Evolutionary conservation across 2,888 invertebrate genomes (phyloP), one percentile per base, ranked within the genome.

Genomic region (Agrotis exclamationis): DNA sequence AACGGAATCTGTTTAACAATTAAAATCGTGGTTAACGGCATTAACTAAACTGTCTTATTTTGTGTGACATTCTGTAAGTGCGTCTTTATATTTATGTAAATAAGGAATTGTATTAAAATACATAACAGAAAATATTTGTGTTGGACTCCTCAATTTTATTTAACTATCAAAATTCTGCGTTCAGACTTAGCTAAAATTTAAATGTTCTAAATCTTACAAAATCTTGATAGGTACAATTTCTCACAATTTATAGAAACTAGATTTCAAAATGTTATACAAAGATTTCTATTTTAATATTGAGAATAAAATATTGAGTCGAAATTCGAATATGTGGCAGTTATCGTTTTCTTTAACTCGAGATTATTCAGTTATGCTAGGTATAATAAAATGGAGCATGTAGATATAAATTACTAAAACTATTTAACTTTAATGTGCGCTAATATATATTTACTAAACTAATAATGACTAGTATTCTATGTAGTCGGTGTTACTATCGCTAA

Each of bases 311-410:
- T 80, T 86, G 84, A 88, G 83, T 92, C 88, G 90, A 93, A 94
- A 93, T 93, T 95, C 93, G 93, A 94, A 87, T 91, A 90, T 86
- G 88, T 94, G 94, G 94, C 95, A 95, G 95, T 94, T 90, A 90
- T 87, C 87, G 90, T 91, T 90, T 74, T 59, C 45, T 62, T 71
- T 74, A 73, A 59, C 83, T 82, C 80, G 76, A 88, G 79, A 87
- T 76, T 80, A 86, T 84, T 80, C 84, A 70, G 80, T 86, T 90
- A 90, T 88, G 84, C 89, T 88, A 86, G 70, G 65, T 75, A 74
- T 74, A 79, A 58, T 81, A 67, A 79, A 85, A 79, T 79, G 79
- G 79, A 85, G 77, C 76, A 78, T 72, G 82, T 75, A 80, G 59
- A 85, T 66, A 69, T 74, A 56, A 74, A 70, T 85, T 50, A 74